These are phyloP conservation scores for Leptobrachium leishanense DNA, from an alignment of 2,113 vertebrate species.

Conservation along the genomic window DNA sequence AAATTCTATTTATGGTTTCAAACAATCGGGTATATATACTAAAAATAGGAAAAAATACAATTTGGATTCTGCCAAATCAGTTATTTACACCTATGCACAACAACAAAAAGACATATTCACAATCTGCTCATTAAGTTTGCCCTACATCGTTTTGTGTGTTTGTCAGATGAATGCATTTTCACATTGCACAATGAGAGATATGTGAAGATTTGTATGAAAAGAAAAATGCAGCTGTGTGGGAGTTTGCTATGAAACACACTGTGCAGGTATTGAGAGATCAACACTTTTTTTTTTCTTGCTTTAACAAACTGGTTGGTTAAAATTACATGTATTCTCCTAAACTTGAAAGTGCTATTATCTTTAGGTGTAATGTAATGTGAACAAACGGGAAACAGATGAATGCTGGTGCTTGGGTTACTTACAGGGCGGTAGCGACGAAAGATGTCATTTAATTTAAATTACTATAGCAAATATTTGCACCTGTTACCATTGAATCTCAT, in stretches of 20 bases:
- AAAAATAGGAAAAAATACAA: background rate
- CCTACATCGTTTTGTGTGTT: background rate
- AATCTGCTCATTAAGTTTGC: background rate
- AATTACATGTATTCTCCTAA: too few relatives aligned
- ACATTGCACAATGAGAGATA: background rate
- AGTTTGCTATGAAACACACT: background rate
- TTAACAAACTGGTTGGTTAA: too few relatives aligned
- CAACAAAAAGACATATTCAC: slow-evolving; percentile 21
- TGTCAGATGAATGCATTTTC: background rate
- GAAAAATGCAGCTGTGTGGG: background rate
- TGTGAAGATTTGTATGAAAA: background rate
- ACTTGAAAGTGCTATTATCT: too few relatives aligned
- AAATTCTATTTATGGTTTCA: slow-evolving; percentile 29
- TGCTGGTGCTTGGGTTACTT: too few relatives aligned
- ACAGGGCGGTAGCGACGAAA: too few relatives aligned
- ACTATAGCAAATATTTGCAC: too few relatives aligned
- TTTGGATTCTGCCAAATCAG: slow-evolving; percentile 21
- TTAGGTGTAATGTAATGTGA: too few relatives aligned
- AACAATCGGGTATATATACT: slow-evolving; percentile 16
- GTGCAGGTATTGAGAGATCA: background rate
- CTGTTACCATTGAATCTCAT: too few relatives aligned
- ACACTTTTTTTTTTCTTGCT: too few relatives aligned
- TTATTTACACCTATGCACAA: slow-evolving; percentile 40
- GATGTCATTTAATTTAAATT: too few relatives aligned
- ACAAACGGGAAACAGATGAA: too few relatives aligned